Evolutionary conservation across 2,888 invertebrate genomes (phyloP), one percentile per base, ranked within the genome.

Genomic region (Caenorhabditis becei): DNA sequence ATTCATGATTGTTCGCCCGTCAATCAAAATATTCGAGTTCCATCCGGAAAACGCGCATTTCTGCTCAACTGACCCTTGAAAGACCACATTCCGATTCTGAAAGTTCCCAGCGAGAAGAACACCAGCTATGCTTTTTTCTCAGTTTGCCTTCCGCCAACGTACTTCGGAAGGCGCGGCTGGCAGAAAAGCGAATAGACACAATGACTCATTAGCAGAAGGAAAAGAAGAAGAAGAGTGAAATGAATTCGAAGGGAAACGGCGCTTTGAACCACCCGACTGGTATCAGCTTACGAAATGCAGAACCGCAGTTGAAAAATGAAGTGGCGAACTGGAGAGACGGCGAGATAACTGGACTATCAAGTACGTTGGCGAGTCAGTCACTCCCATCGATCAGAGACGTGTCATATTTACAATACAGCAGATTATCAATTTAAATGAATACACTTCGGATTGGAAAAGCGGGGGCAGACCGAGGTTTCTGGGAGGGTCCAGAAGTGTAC

Each of bases 261-360:
- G n/a, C 54, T 54, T 54, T 54, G 28, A 56, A 56, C 18, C 32
- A 32, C 7, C 32, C 51, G 51, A 70, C 51, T 62, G 53, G 71
- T 71, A 71, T 71, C 71, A 41, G 61, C 59, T 71, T 71, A 63
- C 62, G 11, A 41, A 62, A 41, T 14, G 58, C 24, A 18, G 37
- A 44, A 58, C 28, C 47, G 10, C n/a, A 28, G 61, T 70, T 70
- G 61, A 62, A 63, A 72, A 66, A 47, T 61, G 75, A 49, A 37
- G 44, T 24, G 53, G 18, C 3, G 44, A 23, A 41, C 24, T 35
- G 35, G 35, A 47, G 47, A 47, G 54, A 16, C 20, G 47, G 56
- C 7, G 71, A 54, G 65, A 62, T 69, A 63, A 74, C 74, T 74
- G 74, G 65, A 51, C 58, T 59, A 74, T 66, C 74, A 59, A 66